Evolutionary conservation across 92 coral and sea anemone species (phyloP).

Genomic region (Epizoanthus fatuus): DNA sequence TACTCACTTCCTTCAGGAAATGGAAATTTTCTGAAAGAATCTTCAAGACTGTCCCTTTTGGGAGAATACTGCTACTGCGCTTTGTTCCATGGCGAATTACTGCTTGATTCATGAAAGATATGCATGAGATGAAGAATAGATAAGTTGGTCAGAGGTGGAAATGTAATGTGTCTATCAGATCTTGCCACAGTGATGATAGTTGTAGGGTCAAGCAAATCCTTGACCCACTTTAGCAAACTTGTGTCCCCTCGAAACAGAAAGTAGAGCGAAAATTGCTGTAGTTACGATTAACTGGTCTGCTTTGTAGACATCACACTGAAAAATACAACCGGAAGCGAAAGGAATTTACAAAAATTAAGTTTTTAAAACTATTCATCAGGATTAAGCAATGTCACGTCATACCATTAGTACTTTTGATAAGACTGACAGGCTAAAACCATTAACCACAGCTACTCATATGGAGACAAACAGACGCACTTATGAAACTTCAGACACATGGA

Average conservation of each 20-base stretch:
- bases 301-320: background rate
- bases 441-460: slow-evolving; percentile 10
- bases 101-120: background rate
- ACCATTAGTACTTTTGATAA: slow-evolving; percentile 36
- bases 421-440: slow-evolving; percentile 30
- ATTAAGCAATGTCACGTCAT: slow-evolving; percentile 24
- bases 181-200: background rate
- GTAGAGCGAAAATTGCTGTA: background rate
- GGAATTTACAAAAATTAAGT: background rate
- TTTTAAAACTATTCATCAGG: slow-evolving; percentile 38
- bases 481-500: background rate
- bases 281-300: background rate
- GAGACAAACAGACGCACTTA: background rate
- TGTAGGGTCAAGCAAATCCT: slow-evolving; percentile 33
- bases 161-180: background rate
- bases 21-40: background rate
- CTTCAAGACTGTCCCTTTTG: background rate
- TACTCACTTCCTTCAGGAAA: background rate
- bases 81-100: background rate
- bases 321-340: slow-evolving; percentile 19
- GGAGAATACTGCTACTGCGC: background rate
- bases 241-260: background rate
- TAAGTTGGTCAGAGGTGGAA: slow-evolving; percentile 2
- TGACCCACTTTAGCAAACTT: slow-evolving; percentile 27
- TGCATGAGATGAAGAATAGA: slow-evolving; percentile 18